phyloP scores from a whole-genome alignment of 1,140 invertebrate species.

The Drosophila navojoa region DNA sequence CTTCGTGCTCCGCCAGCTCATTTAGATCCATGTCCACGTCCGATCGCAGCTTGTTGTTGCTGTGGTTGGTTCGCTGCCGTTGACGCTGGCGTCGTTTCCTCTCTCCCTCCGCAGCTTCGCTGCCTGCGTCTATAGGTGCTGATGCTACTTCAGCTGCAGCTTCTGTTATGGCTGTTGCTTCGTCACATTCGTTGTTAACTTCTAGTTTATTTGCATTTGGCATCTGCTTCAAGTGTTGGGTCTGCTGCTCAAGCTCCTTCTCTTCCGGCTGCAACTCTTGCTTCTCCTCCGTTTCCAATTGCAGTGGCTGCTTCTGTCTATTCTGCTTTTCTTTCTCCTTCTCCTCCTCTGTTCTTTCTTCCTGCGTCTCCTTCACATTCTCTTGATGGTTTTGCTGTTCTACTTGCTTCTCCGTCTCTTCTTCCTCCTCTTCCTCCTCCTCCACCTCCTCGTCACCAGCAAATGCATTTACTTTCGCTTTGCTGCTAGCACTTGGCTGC shows the following conservation, averaged over 20 bases:
- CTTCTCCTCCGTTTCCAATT: not conserved
- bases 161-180: conserved; percentile 22
- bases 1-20: conserved; percentile 85
- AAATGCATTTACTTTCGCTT: conserved; percentile 52
- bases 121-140: not conserved
- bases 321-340: too few relatives aligned
- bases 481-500: conserved; percentile 22
- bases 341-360: too few relatives aligned
- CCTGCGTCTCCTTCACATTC: too few relatives aligned
- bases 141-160: conserved; percentile 2
- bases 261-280: not conserved
- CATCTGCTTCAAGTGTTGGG: not conserved
- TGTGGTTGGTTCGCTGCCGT: conserved; percentile 41
- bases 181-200: not conserved
- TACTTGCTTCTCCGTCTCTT: conserved; percentile 9
- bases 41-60: conserved; percentile 61
- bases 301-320: too few relatives aligned
- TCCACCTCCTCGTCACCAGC: conserved; percentile 83
- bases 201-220: not conserved
- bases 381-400: too few relatives aligned
- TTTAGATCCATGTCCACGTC: conserved; percentile 83
- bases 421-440: conserved; percentile 76
- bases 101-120: conserved; percentile 13
- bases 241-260: conserved; percentile 14
- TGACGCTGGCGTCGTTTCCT: conserved; percentile 56